Base-by-base conservation (phyloP, 2,797 vertebrate species). In the Otolemur crassicaudatus region DNA sequence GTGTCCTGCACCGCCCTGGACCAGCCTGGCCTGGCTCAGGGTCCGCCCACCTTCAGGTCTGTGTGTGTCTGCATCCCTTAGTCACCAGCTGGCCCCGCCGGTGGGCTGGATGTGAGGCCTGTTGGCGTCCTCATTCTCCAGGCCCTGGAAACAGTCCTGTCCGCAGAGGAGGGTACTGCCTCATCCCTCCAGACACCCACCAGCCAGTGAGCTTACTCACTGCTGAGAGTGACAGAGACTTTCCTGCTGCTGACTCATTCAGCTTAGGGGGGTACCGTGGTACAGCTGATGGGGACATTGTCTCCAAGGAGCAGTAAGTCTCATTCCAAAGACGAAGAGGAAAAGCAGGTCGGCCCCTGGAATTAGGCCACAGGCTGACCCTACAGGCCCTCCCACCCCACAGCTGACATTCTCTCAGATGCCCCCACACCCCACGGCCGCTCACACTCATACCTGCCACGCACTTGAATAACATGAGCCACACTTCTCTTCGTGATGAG, bases 11-110 rank as follows among this genome's bases (percentile, higher is more conserved):
- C 22, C 3, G 2, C 11, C 6, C 8, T 1, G 79, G 22, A 6
- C 4, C 4, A 7, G 49, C 23, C 8, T 20, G 9, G n/a, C 0
- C 4, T 3, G 1, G 19, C 1, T 11, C 87, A 23, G 87, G 6
- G 5, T 2, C 29, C 0, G 1, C 19, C 11, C 19, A 16, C 56
- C 34, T 43, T 1, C 29, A 13, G 9, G 4, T 5, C 37, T 5
- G 8, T 0, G 0, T 9, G 81, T 1, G 34, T 0, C 1, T 2
- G 0, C 0, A 3, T 5, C 8, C 65, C 19, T 72, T 37, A 25
- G 72, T 84, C 77, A 69, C 40, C 0, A 0, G 5, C 31, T 7
- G 63, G 43, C 46, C 65, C 25, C 31, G 22, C 20, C 19, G 0
- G 3, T 0, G 29, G 89, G 34, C 31, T 13, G 20, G 49, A 13